Base-by-base conservation (phyloP, 2,113 vertebrate species). In the Tamias sibiricus region DNA sequence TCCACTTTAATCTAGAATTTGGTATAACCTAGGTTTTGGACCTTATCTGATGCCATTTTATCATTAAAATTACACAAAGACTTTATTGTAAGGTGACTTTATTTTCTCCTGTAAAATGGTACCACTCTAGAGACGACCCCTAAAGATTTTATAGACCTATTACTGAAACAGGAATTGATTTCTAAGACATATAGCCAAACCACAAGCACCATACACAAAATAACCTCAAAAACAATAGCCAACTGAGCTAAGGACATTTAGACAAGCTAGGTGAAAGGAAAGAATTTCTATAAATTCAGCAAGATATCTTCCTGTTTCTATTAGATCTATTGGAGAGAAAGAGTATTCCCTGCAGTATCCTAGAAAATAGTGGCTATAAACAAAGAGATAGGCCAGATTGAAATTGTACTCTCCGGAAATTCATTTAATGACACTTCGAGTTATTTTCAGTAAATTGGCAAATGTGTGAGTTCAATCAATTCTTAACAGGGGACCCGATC, bases 381-480 rank as follows among this genome's bases (percentile, higher is more conserved):
- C 93, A 87, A 97, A 92, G 54, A 96, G 76, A 96, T 54, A 80
- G 54, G 80, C 87, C 69, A 92, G 91, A 87, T 54, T 84, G 81
- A 95, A 97, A 97, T 94, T 95, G 93, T 66, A 90, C 91, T 94
- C 94, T 8, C 44, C 95, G 93, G 94, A 96, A 95, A 95, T 96
- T 92, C 90, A 92, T 85, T 92, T 96, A 90, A 96, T 93, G 93
- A 97, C n/a, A 93, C 54, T 90, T 92, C 1, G 4, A 87, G 68
- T 96, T 96, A 97, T 97, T 97, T 97, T 95, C 97, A 92, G 89
- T 77, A 98, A 97, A 95, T 88, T 96, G 97, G 87, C 91, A 97
- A 96, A 96, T 54, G 71, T 86, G 68, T 90, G 81, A 93, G 57
- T 89, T 96, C 96, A 95, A 88, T 97, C 93, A 97, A 76, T 96